Evolutionary conservation across 2,888 invertebrate species (phyloP).

Genomic region (Tiphia femorata): DNA sequence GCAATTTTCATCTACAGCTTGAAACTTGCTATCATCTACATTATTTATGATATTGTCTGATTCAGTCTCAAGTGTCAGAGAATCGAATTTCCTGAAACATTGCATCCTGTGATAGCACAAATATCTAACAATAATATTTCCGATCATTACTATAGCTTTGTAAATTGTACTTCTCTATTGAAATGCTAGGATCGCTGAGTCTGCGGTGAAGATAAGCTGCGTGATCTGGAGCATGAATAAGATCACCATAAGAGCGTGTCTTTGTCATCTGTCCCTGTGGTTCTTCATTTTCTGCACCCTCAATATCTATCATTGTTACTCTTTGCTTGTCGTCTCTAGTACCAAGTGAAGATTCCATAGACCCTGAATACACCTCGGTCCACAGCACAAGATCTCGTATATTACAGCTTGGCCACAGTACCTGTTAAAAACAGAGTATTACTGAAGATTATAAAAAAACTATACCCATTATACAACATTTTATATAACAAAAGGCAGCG

Average conservation of each 20-base stretch:
- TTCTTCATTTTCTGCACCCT: constrained; percentile 62
- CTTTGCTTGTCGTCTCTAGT: constrained; percentile 67
- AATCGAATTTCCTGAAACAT: constrained; percentile 62
- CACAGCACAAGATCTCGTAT: constrained; percentile 87
- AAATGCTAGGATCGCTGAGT: constrained; percentile 88
- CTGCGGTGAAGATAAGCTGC: constrained; percentile 76
- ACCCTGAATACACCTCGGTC: constrained; percentile 86
- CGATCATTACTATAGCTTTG: not conserved
- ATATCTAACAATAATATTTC: not conserved
- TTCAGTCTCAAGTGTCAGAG: constrained; percentile 59
- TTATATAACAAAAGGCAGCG: too few relatives aligned
- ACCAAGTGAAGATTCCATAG: constrained; percentile 63
- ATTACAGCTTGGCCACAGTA: constrained; percentile 88
- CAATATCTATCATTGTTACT: constrained; percentile 63
- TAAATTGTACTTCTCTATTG: constrained; percentile 76
- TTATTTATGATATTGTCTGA: constrained; percentile 50
- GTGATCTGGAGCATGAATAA: constrained; percentile 77
- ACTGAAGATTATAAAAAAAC: not conserved
- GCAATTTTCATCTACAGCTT: constrained; percentile 30
- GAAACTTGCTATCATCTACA: constrained; percentile 45
- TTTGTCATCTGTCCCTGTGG: constrained; percentile 78
- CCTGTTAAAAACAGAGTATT: constrained; percentile 70
- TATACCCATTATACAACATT: too few relatives aligned
- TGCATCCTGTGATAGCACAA: not conserved
- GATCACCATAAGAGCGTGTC: constrained; percentile 88